These are phyloP conservation scores for Labeo rohita DNA, from an alignment of 2,113 vertebrate genomes.

Conservation along the genomic window DNA sequence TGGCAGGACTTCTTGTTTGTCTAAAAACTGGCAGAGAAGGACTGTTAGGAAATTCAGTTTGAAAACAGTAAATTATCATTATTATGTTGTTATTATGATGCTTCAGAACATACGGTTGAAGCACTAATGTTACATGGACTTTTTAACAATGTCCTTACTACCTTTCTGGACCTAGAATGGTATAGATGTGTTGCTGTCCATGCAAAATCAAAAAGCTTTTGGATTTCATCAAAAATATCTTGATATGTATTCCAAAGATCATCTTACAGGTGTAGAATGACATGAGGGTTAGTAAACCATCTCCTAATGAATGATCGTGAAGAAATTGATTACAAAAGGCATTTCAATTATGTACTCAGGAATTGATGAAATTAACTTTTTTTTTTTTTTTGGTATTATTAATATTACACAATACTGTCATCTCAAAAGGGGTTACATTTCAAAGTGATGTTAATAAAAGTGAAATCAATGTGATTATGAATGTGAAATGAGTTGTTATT, in stretches of 20 bases:
- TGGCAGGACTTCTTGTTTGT: neutral
- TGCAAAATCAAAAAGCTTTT: too few relatives aligned
- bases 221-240: too few relatives aligned
- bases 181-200: too few relatives aligned
- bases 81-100: too few relatives aligned
- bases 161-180: too few relatives aligned
- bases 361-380: neutral
- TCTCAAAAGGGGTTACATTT: neutral
- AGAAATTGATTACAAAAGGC: neutral
- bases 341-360: neutral
- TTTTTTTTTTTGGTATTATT: too few relatives aligned
- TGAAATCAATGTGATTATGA: neutral
- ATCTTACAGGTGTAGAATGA: too few relatives aligned
- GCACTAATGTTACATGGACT: too few relatives aligned
- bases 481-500: neutral
- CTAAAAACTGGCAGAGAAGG: neutral
- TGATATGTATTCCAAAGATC: too few relatives aligned
- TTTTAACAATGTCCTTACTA: too few relatives aligned
- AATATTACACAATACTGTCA: neutral
- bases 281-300: too few relatives aligned
- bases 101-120: too few relatives aligned
- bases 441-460: neutral
- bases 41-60: neutral
- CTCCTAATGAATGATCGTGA: neutral
- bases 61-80: neutral